phyloP scores from a whole-genome alignment of 2,888 invertebrate genomes.

The Frankliniella intonsa region DNA sequence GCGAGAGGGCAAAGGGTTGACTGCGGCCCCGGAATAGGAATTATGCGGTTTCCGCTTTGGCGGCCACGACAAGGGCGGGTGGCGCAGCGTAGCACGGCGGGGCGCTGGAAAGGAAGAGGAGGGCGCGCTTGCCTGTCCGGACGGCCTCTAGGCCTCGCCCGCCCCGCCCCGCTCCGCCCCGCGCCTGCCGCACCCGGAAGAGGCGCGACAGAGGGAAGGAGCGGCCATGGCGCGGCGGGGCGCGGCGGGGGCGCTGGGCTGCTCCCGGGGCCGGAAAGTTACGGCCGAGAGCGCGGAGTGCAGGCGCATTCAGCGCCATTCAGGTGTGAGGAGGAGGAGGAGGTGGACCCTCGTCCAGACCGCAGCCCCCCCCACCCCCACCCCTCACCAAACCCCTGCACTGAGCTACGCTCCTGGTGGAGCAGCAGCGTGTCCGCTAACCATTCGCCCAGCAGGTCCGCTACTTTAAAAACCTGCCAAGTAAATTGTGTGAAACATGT shows the following conservation, averaged over 20 bases:
- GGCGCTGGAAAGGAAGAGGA: neutral
- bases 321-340: neutral
- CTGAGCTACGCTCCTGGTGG: neutral
- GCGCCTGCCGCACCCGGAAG: too few species aligned
- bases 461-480: too few species aligned
- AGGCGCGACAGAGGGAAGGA: neutral
- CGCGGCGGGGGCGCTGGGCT: neutral
- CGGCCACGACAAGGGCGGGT: neutral
- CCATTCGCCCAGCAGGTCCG: too few species aligned
- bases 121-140: too few species aligned
- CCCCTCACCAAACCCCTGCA: neutral
- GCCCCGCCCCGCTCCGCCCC: too few species aligned
- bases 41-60: slow-evolving; percentile 8
- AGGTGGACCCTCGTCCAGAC: neutral
- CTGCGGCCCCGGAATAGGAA: slow-evolving; percentile 2
- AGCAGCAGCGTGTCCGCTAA: too few species aligned
- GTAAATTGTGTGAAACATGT: too few species aligned
- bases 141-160: too few species aligned
- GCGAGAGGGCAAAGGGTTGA: neutral
- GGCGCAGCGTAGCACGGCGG: neutral
- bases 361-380: neutral
- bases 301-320: neutral
- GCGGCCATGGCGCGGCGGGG: neutral
- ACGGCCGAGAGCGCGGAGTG: neutral
- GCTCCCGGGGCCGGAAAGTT: neutral